phyloP scores from a whole-genome alignment of 2,113 vertebrate species.

The Rana temporaria region DNA sequence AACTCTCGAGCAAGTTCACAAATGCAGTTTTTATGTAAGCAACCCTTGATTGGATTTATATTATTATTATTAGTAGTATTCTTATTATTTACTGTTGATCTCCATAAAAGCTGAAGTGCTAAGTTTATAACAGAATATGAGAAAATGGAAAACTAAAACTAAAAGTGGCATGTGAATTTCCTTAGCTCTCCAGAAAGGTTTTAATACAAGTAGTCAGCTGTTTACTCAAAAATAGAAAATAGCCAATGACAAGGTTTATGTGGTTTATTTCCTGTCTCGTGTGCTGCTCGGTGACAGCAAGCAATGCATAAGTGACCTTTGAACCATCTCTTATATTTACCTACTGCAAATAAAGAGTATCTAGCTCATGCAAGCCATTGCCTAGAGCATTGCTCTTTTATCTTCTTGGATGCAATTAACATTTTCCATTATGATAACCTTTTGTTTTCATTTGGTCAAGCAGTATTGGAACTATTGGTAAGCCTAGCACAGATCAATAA shows the following conservation, averaged over 20 bases:
- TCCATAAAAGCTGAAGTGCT: too few species aligned
- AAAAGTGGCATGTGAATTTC: too few species aligned
- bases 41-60: too few species aligned
- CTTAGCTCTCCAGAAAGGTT: too few species aligned
- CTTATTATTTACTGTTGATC: too few species aligned
- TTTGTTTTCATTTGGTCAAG: background rate
- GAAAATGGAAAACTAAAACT: too few species aligned
- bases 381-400: conserved; percentile 1
- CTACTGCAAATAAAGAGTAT: conserved; percentile 16
- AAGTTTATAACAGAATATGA: too few species aligned
- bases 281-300: conserved; percentile 10
- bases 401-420: conserved; percentile 23
- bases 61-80: too few species aligned
- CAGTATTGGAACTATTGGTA: background rate
- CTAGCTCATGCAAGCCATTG: conserved; percentile 6
- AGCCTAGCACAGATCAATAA: background rate
- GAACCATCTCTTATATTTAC: background rate
- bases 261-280: conserved; percentile 8
- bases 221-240: too few species aligned
- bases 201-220: too few species aligned
- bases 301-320: conserved; percentile 1
- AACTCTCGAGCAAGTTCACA: too few species aligned
- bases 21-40: too few species aligned
- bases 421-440: conserved; percentile 30
- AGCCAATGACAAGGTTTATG: background rate